Conservation (phyloP, 2,797 vertebrate species). For the Chrysolophus pictus region DNA sequence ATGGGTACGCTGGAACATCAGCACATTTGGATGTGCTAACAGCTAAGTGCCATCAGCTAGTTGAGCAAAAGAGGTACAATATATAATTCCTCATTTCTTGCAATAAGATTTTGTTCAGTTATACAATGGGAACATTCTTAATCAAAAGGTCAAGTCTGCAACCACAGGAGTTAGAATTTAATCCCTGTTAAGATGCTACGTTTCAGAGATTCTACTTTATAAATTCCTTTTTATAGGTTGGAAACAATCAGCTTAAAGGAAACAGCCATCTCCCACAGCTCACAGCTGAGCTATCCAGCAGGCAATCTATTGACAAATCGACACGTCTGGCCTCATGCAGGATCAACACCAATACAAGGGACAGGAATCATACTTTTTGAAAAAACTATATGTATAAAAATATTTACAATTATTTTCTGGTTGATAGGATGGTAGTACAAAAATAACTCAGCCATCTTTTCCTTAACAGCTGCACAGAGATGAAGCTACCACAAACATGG, state of each 20-base stretch:
- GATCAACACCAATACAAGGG: neutral
- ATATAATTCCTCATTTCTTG: neutral
- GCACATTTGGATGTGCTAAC: conserved; percentile 26
- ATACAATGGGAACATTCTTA: neutral
- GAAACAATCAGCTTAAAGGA: neutral
- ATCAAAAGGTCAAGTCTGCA: neutral
- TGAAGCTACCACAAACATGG: neutral
- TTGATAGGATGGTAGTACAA: neutral
- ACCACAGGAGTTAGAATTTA: neutral
- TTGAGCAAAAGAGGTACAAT: neutral
- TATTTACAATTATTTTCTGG: neutral
- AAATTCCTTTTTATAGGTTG: neutral
- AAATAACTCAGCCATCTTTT: neutral
- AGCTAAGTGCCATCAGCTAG: conserved; percentile 35
- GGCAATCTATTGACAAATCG: neutral
- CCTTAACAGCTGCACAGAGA: neutral
- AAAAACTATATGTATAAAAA: neutral
- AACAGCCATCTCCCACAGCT: neutral
- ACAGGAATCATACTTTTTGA: neutral
- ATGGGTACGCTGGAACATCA: conserved; percentile 32
- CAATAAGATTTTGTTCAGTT: conserved; percentile 1
- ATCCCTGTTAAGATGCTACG: neutral
- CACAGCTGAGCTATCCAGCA: neutral
- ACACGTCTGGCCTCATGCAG: neutral
- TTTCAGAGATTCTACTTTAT: neutral